Base-by-base conservation (phyloP, 2,888 invertebrate genomes). In the Drosophila hamatofila region DNA sequence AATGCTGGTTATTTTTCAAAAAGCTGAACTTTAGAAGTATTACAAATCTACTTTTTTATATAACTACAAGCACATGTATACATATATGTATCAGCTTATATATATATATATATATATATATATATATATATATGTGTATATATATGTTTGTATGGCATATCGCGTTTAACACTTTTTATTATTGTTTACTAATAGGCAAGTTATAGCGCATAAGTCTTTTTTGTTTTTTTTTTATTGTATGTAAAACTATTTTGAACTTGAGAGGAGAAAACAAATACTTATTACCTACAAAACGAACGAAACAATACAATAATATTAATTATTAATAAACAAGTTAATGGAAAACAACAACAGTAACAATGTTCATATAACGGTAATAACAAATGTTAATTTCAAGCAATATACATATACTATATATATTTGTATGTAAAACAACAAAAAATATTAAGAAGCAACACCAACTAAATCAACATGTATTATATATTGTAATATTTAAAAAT, bases 141-240 rank as follows among this genome's bases (percentile, higher is more conserved):
- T 5, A 16, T 23, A 41, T 58, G 33, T 51, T 39, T 57, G 55
- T 58, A 63, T 55, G 63, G 66, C 74, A 80, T 84, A 82, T 82
- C 74, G 77, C 76, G 72, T 73, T 76, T 85, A 80, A 83, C 86
- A 83, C 71, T 58, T 75, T 73, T 75, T 72, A 83, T 73, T 82
- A 80, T 88, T 85, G 83, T 81, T 70, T 78, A 88, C 89, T 85
- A 88, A 88, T 89, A 89, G 78, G 81, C 67, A 81, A 81, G 60
- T 63, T 52, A 52, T 80, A 74, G 48, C 51, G 63, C 57, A 64
- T 88, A 88, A 76, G 83, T 59, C 49, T 63, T 57, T 59, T 75
- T 51, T 27, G 42, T 61, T 79, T 70, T 66, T 35, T 42, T 68
- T 18, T 46, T 46, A 68, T 77, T 64, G 68, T 49, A 59, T 69